These are phyloP conservation scores for Tetrapedia diversipes DNA, from an alignment of 2,888 invertebrate genomes.

Conservation along the genomic window DNA sequence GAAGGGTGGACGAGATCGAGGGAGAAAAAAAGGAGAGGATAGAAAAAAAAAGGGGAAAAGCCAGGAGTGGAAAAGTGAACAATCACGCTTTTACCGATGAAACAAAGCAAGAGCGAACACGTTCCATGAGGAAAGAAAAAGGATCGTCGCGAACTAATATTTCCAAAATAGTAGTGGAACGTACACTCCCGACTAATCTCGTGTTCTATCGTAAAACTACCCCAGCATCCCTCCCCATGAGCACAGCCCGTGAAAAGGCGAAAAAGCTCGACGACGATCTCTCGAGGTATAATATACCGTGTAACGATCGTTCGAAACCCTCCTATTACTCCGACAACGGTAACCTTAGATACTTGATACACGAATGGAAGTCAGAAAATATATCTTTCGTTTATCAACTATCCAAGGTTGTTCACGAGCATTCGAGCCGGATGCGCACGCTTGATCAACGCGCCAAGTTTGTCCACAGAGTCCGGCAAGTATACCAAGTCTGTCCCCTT, in stretches of 20 bases:
- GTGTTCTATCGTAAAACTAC: constrained; percentile 5
- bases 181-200: constrained; percentile 31
- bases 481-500: constrained; percentile 26
- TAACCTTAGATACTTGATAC: constrained; percentile 37
- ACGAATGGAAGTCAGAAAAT: constrained; percentile 48
- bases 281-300: constrained; percentile 4
- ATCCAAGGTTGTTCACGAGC: constrained; percentile 19
- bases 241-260: constrained; percentile 23
- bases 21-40: neutral
- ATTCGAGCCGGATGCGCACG: constrained; percentile 7
- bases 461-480: neutral
- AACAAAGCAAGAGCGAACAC: constrained; percentile 44
- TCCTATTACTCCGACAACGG: neutral
- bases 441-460: no score
- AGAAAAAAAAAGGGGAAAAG: constrained; percentile 5
- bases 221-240: neutral
- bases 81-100: constrained; percentile 40
- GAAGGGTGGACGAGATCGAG: neutral
- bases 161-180: constrained; percentile 21
- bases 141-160: constrained; percentile 35
- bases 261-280: constrained; percentile 33
- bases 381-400: constrained; percentile 51
- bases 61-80: constrained; percentile 51
- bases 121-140: constrained; percentile 16
- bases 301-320: constrained; percentile 2